Evolutionary conservation across 1,140 invertebrate species (phyloP), one percentile per base, ranked within the genome.

Genomic region (Ceratina calcarata): DNA sequence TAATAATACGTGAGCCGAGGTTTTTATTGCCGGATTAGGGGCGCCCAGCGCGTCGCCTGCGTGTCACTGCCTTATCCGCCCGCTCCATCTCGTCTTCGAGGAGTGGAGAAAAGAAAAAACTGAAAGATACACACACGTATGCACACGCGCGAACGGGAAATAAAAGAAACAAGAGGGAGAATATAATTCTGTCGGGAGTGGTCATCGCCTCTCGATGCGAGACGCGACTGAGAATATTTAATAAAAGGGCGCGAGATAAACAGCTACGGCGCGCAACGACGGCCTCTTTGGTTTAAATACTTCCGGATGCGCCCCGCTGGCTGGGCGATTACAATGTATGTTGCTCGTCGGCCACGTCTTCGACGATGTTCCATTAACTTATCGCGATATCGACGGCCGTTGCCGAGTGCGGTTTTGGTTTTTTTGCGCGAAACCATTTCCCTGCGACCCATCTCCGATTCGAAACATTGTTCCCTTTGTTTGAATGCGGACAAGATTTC

Each of bases 21-120:
- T 91, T 91, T 92, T 92, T 92, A 92, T 92, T 89, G 88, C 90
- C 87, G 87, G 87, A 92, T 92, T 92, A 92, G 90, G 90, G 85
- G 89, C 89, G 86, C 87, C 81, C 89, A 88, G 66, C 85, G 73
- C 81, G 84, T 71, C 68, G 85, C 87, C 87, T 45, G 80, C 87
- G 83, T 88, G 87, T 87, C 90, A 87, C 82, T 84, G 79, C 49
- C 80, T 87, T 91, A 91, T 91, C 89, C 86, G 73, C 55, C 66
- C 80, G 75, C 87, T 87, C 85, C 78, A 91, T 91, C 90, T 90
- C 81, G 82, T 88, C 83, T 78, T 78, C 70, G 37, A 16, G 13
- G 78, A 55, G 60, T 15, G 55, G 45, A 37, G 27, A 27, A 27
- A 8, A n/a, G n/a, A 32, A 69, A 15, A 27, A 32, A 8, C 6